These are phyloP conservation scores for Melanaphis sacchari DNA, from an alignment of 1,140 invertebrate genomes.

Conservation along the genomic window DNA sequence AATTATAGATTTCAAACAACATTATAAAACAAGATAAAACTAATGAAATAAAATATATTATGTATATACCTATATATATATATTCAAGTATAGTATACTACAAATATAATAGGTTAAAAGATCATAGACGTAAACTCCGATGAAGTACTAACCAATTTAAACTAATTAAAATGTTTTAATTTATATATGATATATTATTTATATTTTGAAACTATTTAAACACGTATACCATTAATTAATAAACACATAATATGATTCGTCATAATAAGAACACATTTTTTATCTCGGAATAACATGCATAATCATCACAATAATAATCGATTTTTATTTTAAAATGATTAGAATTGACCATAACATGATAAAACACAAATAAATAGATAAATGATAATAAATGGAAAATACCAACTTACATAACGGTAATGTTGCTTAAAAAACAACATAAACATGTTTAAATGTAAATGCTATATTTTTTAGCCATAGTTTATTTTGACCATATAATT, in stretches of 20 bases:
- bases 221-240: not conserved
- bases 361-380: not conserved
- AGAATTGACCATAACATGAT: not conserved
- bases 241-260: not conserved
- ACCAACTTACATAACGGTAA: not conserved
- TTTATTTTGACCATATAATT: not conserved
- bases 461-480: not conserved
- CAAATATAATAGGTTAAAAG: not conserved
- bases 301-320: not conserved
- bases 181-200: not conserved
- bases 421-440: not conserved
- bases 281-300: not conserved
- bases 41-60: too few species aligned
- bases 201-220: not conserved
- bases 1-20: not conserved
- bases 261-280: not conserved
- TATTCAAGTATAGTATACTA: not conserved
- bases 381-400: not conserved
- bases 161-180: not conserved
- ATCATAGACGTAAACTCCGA: not conserved
- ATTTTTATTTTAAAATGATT: not conserved
- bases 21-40: not conserved
- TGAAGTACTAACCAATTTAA: not conserved
- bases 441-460: not conserved
- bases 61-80: not conserved